Evolutionary conservation across 35 echinoderm and acorn worm species (phyloP), one percentile per base, ranked within the genome.

Genomic region (Ptychodera flava): DNA sequence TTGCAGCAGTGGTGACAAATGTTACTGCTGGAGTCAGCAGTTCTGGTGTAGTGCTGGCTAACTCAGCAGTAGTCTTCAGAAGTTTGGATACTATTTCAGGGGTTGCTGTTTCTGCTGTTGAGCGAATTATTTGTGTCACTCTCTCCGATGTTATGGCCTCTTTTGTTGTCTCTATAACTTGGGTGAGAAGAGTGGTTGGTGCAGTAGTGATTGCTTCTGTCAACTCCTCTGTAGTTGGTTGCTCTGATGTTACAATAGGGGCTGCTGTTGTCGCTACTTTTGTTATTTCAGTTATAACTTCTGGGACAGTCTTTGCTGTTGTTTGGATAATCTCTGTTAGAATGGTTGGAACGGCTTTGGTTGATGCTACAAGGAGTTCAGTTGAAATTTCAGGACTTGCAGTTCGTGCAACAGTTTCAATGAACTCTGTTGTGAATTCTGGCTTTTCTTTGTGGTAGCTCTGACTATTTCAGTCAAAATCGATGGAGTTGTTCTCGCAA

Each of bases 51-150:
- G 30, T 30, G 35, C 35, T 38, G 1, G 36, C 53, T 30, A 84
- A 30, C 35, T 84, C 35, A 16, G 15, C 32, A 29, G 38, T 76
- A 76, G 37, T 78, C 28, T 30, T 76, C 35, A 77, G 45, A 27
- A 38, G 31, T 14, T 84, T 84, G 31, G 34, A 64, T 34, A 77
- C 85, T 32, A 33, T 77, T 87, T 31, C 79, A n/a, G 75, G 2
- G 16, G 28, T 28, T 78, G 31, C 86, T 79, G 16, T 79, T 34
- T 77, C 28, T 28, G n/a, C 86, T 28, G 30, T 35, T 35, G 16
- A 31, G 85, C 78, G 45, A 0, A n/a, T 38, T 6, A 22, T 34
- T 12, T 16, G 15, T 84, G 36, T 35, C 35, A 37, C 35, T 15
- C 30, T 16, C 14, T 37, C 35, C 33, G 82, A 16, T 30, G 35